Evolutionary conservation across 2,113 vertebrate genomes (phyloP).

Genomic region (Pelvicachromis taeniatus): DNA sequence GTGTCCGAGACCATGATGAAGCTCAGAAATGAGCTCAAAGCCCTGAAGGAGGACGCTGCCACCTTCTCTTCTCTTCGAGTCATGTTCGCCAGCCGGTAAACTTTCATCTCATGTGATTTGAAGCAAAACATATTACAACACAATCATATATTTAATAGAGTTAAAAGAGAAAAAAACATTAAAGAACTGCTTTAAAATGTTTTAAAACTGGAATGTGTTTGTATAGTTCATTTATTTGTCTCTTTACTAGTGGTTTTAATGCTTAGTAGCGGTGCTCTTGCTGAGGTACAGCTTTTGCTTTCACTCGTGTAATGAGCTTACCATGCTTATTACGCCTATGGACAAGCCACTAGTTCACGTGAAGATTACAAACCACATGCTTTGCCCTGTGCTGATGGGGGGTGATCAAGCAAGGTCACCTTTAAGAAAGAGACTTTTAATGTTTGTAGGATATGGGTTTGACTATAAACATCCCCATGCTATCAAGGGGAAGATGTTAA

Average conservation of each 20-base stretch:
- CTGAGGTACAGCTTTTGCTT: slow-evolving; percentile 18
- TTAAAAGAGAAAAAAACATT: background rate
- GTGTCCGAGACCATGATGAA: slow-evolving; percentile 82
- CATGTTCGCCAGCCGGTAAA: slow-evolving; percentile 84
- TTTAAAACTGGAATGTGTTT: background rate
- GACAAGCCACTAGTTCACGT: slow-evolving; percentile 52
- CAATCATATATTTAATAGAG: background rate
- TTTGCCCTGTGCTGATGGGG: slow-evolving; percentile 41
- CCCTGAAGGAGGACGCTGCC: slow-evolving; percentile 82
- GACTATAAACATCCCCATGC: background rate
- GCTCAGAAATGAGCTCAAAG: slow-evolving; percentile 81
- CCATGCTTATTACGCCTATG: slow-evolving; percentile 22
- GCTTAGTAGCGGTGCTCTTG: slow-evolving; percentile 9
- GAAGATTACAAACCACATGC: slow-evolving; percentile 67
- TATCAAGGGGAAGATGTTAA: background rate
- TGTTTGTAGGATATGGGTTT: background rate
- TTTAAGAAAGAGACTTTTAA: background rate
- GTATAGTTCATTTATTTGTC: background rate
- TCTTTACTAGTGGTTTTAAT: background rate
- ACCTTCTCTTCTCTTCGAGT: slow-evolving; percentile 83
- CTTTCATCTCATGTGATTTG: background rate
- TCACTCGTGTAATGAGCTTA: slow-evolving; percentile 64
- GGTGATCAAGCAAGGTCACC: slow-evolving; percentile 32
- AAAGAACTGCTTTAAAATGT: background rate
- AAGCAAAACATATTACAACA: background rate